A percentile compares a stretch with the other conserved stretches of the same genome.
Conservation (phyloP, 2,888 invertebrate species). For the Cephus rjabovi region DNA sequence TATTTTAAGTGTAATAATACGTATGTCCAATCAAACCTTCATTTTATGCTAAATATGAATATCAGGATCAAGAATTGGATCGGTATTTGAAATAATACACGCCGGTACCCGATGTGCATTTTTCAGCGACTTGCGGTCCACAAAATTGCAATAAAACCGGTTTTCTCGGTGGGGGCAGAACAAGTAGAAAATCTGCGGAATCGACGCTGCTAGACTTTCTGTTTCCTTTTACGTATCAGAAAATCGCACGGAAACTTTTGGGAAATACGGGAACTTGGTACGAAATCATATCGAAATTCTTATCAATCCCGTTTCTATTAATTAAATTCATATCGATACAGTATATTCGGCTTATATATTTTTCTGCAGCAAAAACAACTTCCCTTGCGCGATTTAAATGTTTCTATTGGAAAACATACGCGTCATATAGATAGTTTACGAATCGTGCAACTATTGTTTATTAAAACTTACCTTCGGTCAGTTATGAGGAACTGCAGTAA, state of each 20-base stretch:
- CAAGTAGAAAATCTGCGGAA: neutral
- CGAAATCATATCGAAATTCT: neutral
- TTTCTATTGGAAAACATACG: neutral
- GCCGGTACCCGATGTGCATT: neutral
- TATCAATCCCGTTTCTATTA: neutral
- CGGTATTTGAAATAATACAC: neutral
- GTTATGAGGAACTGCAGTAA: too few species aligned
- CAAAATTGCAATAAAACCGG: neutral
- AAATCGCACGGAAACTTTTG: neutral
- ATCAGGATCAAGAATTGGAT: neutral
- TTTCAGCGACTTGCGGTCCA: neutral
- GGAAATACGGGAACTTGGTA: neutral
- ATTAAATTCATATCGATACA: neutral
- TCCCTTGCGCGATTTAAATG: neutral
- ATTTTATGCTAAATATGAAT: neutral
- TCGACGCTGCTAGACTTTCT: neutral
- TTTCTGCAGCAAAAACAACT: neutral
- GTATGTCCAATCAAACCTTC: neutral
- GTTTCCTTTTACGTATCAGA: neutral
- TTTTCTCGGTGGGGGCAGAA: neutral
- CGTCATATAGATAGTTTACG: neutral
- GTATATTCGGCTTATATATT: neutral
- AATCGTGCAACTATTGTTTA: neutral
- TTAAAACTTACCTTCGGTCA: neutral
- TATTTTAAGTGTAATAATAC: neutral